Evolutionary conservation across 1,140 invertebrate species (phyloP).

Genomic region (Zaprionus taronus): DNA sequence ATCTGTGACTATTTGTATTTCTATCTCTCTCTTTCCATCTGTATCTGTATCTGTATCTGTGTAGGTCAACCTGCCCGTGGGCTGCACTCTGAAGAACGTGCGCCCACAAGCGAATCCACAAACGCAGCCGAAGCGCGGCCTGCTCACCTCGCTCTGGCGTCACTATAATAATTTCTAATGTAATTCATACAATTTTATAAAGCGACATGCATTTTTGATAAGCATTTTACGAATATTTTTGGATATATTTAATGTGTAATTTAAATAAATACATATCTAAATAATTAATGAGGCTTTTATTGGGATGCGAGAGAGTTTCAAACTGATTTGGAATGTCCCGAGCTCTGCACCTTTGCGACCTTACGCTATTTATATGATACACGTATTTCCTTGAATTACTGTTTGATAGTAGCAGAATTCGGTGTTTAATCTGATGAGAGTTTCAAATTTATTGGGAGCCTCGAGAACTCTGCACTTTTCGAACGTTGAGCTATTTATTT

Average conservation of each 20-base stretch:
- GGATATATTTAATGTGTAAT: conserved; percentile 45
- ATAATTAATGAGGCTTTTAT: conserved; percentile 7
- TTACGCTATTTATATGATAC: neutral
- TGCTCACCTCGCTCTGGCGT: conserved; percentile 72
- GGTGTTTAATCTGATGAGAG: neutral
- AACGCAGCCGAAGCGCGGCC: conserved; percentile 56
- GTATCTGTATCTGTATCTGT: conserved; percentile 4
- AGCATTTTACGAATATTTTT: conserved; percentile 45
- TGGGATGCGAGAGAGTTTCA: neutral
- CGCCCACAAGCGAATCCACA: conserved; percentile 54
- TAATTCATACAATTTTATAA: conserved; percentile 14
- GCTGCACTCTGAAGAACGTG: conserved; percentile 77
- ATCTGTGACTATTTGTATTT: conserved; percentile 10
- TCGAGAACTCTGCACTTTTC: neutral
- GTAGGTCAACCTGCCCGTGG: conserved; percentile 73
- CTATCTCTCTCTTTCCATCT: neutral
- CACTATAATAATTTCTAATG: conserved; percentile 51
- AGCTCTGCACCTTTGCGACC: neutral
- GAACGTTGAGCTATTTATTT: neutral
- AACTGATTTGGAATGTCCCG: neutral
- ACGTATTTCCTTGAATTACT: neutral
- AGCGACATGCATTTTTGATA: conserved; percentile 13
- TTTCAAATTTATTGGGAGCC: neutral
- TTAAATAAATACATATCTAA: conserved; percentile 50
- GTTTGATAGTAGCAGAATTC: neutral